Evolutionary conservation across 2,113 vertebrate genomes (phyloP), one percentile per base, ranked within the genome.

Genomic region (Pithys albifrons): DNA sequence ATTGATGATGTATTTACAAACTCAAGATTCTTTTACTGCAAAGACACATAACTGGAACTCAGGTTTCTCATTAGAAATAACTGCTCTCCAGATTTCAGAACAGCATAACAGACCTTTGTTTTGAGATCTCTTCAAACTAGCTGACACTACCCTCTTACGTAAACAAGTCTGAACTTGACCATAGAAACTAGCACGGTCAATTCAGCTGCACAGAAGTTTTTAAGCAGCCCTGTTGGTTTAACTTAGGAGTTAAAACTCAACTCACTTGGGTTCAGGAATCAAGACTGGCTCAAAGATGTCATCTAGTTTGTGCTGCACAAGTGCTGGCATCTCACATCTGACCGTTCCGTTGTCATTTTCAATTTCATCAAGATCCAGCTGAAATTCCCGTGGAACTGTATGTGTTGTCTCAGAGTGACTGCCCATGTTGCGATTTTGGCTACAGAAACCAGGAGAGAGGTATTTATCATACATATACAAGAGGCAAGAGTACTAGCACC

Each of bases 231-330:
- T 69, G 48, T 1, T n/a, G 22, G n/a, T 48, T 87, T 69, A 20
- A 59, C 31, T 64, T 62, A 82, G 2, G 43, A 55, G 28, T 46
- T 93, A 61, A 43, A 85, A 52, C 5, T 43, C 35, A 58, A 98
- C 98, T 98, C 97, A 99, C 99, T 99, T 99, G 66, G 98, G 99
- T 89, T 99, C 99, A 37, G 99, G 99, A 97, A 99, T 99, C 96
- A 98, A 97, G 91, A 99, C 98, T 2, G 99, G 99, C 88, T 99
- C 99, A 96, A 99, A 98, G 89, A 99, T 99, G 94, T 99, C 99
- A 85, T 99, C 99, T 88, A 99, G 98, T 92, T 99, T 99, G 98
- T 99, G 99, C 91, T 99, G 99, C 64, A 99, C 99, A 31, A 99
- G 98, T 84, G 99, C 99, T 4, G 99, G 99, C 97, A 99, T 98